Evolutionary conservation across 2,113 vertebrate genomes (phyloP), one percentile per base, ranked within the genome.

Genomic region (Gymnogyps californianus): DNA sequence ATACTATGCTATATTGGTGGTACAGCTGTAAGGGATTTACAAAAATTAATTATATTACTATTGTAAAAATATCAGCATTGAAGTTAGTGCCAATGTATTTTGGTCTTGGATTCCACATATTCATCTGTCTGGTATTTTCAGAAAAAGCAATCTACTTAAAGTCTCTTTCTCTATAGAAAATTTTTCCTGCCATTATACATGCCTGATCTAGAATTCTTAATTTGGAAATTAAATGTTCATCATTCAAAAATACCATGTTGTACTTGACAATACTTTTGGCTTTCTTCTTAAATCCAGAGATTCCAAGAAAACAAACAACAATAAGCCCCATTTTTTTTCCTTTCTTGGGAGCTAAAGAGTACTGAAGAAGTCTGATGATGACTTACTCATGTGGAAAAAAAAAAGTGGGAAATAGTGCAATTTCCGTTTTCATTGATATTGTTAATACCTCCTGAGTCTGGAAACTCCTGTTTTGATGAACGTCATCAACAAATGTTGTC

Each of bases 41-140:
- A 18, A 75, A 96, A 91, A 91, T 77, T 90, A 95, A 93, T 96
- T 94, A 88, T 77, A 70, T 76, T 88, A 52, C 72, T 82, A 59
- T 42, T 77, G 52, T 88, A 88, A 96, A 97, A 97, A 94, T 96
- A 93, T 26, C 93, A 88, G 22, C 78, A 62, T 57, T 77, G 42
- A 96, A 95, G 71, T 90, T 83, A 59, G 47, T 66, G 91, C 84
- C 96, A 95, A 8, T 83, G 62, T 97, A 93, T 95, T 96, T 94
- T 91, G 28, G 87, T 93, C 75, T 97, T 66, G 54, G 67, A 78
- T 83, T 77, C 66, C 42, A 44, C 58, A 80, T 93, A 70, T 93
- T 96, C 84, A 88, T 94, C 89, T 93, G 91, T 96, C 95, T 96
- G 81, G 94, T 95, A 94, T 96, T 95, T 96, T 93, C 70, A 93